Conservation (phyloP, 2,797 vertebrate species). For the Pipistrellus pygmaeus region DNA sequence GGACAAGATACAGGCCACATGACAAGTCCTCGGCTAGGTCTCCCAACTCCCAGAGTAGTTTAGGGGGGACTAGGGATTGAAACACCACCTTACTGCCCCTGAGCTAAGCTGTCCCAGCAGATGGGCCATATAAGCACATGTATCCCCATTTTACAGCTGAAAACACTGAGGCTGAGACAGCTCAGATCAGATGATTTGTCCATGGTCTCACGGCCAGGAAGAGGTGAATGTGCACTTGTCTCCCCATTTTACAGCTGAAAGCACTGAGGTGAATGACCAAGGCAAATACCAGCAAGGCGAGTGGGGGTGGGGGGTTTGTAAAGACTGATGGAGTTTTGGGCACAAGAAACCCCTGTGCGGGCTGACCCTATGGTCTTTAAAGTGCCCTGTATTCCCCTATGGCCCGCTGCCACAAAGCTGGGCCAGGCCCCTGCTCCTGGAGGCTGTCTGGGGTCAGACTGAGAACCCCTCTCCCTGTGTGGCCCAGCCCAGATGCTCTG, state of each 20-base stretch:
- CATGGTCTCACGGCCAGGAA: too few relatives aligned
- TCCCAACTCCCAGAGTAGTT: neutral
- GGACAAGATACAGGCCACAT: neutral
- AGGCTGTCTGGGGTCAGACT: neutral
- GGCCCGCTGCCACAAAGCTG: neutral
- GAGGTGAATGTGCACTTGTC: too few relatives aligned
- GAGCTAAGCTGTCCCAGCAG: neutral
- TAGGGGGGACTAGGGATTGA: neutral
- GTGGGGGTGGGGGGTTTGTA: neutral
- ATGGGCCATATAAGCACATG: too few relatives aligned
- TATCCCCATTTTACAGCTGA: too few relatives aligned
- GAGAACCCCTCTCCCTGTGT: neutral
- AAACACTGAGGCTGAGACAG: too few relatives aligned
- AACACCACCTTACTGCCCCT: neutral
- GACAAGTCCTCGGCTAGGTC: neutral
- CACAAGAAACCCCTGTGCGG: neutral
- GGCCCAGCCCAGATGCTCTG: neutral
- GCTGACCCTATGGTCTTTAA: neutral
- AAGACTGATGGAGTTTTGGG: neutral
- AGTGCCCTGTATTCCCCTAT: neutral
- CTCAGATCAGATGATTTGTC: too few relatives aligned
- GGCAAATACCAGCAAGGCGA: neutral
- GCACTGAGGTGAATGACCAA: neutral
- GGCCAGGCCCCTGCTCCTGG: neutral
- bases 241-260: too few relatives aligned